Evolutionary conservation across 2,113 vertebrate genomes (phyloP).

Genomic region (Equus przewalskii): DNA sequence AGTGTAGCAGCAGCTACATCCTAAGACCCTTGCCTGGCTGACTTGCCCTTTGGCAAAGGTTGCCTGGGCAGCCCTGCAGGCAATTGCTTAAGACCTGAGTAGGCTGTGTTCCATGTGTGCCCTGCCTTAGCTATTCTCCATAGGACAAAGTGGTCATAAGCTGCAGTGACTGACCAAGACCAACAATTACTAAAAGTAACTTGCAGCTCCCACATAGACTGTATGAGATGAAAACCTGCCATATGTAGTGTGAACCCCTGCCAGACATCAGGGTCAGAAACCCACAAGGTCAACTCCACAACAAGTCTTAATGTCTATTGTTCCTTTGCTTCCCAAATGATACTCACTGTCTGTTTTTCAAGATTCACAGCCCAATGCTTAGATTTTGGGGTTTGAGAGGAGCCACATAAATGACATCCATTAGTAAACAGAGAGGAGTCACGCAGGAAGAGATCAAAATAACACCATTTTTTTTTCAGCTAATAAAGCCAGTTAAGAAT

Average conservation of each 20-base stretch:
- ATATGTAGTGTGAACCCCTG: not conserved
- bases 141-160: not conserved
- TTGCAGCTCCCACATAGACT: not conserved
- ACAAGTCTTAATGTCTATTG: not conserved
- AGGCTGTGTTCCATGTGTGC: not conserved
- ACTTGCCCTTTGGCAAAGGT: not conserved
- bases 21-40: not conserved
- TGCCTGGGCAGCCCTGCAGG: not conserved
- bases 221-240: not conserved
- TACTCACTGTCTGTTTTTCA: not conserved
- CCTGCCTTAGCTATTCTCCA: not conserved
- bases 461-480: not conserved
- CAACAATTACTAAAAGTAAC: not conserved
- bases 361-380: not conserved
- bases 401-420: not conserved
- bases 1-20: not conserved
- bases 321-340: not conserved
- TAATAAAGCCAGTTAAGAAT: not conserved
- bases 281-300: not conserved
- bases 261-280: not conserved
- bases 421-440: not conserved
- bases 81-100: not conserved
- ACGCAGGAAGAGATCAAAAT: not conserved
- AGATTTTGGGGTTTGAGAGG: not conserved
- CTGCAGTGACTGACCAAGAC: not conserved